Evolutionary conservation across 2,113 vertebrate species (phyloP), one percentile per base, ranked within the genome.

Genomic region (rabbit (Oryctolagus cuniculus)): DNA sequence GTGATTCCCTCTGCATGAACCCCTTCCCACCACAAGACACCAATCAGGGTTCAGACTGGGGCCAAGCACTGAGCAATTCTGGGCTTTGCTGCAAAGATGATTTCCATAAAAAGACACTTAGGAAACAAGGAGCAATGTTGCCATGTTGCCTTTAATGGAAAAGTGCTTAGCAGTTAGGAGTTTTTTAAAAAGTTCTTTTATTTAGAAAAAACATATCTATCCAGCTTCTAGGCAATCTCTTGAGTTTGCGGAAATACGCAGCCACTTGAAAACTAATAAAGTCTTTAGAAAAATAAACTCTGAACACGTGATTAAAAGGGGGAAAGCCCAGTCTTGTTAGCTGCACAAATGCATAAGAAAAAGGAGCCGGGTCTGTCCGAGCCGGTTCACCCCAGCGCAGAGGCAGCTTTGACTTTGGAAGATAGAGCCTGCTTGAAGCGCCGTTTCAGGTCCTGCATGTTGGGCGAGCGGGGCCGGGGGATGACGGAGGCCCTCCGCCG

Each of bases 391-490:
- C 88, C 92, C 93, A 94, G 69, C 0, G 88, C 0, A 0, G 94
- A 49, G 11, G 63, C 58, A 83, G 96, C 97, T 95, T 99, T 99
- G 58, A 97, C 98, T 97, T 98, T 99, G 90, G 98, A 97, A 38
- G 98, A 98, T 7, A 99, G 97, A 29, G 98, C 99, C 97, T 99
- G 99, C 95, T 98, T 99, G 97, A 99, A 99, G 64, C 99, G 98
- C 93, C 99, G 98, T 97, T 99, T 99, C 77, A 99, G 97, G 72
- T 99, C 98, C 89, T 99, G 99, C 99, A 99, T 98, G 95, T 99
- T 99, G 88, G 99, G 99, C 3, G 99, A 99, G 34, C 98, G 98
- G 0, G 99, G 99, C 75, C 98, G 98, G 6, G 99, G 98, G 31
- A 99, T 98, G 91, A 98, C 87, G 80, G 98, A 98, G 0, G 88